Percentiles rank a stretch among this genome's conserved stretches.
phyloP scores from a whole-genome alignment of 2,797 vertebrate species.

The Phrynocephalus forsythii region DNA sequence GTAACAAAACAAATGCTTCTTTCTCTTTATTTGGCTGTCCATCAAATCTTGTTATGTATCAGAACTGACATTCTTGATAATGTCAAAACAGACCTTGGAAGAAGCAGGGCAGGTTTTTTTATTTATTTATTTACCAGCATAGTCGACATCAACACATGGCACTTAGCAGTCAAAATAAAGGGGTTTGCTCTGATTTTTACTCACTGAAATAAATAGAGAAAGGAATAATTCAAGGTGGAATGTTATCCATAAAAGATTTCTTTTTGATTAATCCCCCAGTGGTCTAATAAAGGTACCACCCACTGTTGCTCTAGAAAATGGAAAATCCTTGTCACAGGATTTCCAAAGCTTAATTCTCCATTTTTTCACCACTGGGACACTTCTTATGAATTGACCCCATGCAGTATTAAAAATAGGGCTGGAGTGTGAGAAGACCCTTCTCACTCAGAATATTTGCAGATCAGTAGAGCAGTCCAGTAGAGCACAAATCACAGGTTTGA shows the following conservation, averaged over 20 bases:
- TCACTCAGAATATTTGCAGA: not conserved
- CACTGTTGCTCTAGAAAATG: too few species aligned
- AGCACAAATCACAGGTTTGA: not conserved
- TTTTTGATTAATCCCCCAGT: too few species aligned
- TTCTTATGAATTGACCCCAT: not conserved
- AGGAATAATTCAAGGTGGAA: too few species aligned
- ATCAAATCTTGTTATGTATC: slow-evolving; percentile 49
- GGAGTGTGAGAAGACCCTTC: not conserved
- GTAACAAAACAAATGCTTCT: slow-evolving; percentile 39
- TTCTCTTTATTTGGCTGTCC: slow-evolving; percentile 57
- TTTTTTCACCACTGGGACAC: not conserved
- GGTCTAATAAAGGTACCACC: too few species aligned
- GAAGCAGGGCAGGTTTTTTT: slow-evolving; percentile 44
- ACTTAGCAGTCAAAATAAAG: slow-evolving; percentile 1
- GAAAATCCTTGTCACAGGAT: not conserved
- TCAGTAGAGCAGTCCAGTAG: not conserved
- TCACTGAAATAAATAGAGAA: not conserved
- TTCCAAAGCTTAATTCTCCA: not conserved
- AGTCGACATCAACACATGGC: not conserved
- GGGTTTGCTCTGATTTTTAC: not conserved
- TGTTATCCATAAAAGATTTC: not conserved
- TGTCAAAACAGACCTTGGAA: slow-evolving; percentile 54
- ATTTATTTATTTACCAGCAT: not conserved
- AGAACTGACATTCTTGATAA: slow-evolving; percentile 49
- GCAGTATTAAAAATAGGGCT: not conserved